A percentile compares a stretch with the other conserved stretches of the same genome.
These are phyloP conservation scores for Sula dactylatra DNA, from an alignment of 2,113 vertebrate species.

Conservation along the genomic window DNA sequence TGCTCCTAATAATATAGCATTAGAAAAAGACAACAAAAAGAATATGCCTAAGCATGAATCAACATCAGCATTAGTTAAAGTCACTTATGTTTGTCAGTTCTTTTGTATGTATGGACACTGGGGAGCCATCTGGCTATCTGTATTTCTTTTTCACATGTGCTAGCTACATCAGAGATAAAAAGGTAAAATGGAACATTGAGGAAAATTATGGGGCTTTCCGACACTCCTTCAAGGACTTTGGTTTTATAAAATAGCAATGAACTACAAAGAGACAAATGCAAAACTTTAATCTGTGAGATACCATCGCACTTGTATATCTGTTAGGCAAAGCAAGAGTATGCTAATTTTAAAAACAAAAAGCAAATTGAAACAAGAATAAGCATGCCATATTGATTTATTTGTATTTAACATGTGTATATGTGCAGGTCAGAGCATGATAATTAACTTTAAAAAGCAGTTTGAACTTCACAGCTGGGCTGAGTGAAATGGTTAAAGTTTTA, in stretches of 20 bases:
- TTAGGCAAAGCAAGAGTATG: slow-evolving; percentile 61
- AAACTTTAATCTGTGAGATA: slow-evolving; percentile 74
- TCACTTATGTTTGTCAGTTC: not conserved
- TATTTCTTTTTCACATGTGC: slow-evolving; percentile 52
- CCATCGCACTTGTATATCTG: slow-evolving; percentile 65
- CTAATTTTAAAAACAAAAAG: slow-evolving; percentile 67
- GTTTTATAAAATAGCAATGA: slow-evolving; percentile 69
- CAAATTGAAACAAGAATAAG: slow-evolving; percentile 49
- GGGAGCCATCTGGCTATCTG: slow-evolving; percentile 24
- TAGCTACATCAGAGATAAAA: slow-evolving; percentile 63
- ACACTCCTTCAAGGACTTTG: slow-evolving; percentile 67
- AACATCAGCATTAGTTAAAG: not conserved
- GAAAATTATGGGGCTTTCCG: slow-evolving; percentile 75
- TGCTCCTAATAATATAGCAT: not conserved
- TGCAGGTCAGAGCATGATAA: slow-evolving; percentile 38
- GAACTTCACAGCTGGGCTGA: slow-evolving; percentile 55
- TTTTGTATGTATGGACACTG: not conserved
- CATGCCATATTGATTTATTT: slow-evolving; percentile 58
- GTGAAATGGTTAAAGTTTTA: slow-evolving; percentile 52
- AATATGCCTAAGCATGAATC: not conserved
- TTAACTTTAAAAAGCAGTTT: slow-evolving; percentile 52
- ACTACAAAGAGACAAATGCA: slow-evolving; percentile 69
- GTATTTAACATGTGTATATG: slow-evolving; percentile 16
- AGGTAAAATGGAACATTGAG: slow-evolving; percentile 54
- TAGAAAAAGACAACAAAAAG: not conserved